Conservation (phyloP, 2,113 vertebrate species). For the Amazona vittata region DNA sequence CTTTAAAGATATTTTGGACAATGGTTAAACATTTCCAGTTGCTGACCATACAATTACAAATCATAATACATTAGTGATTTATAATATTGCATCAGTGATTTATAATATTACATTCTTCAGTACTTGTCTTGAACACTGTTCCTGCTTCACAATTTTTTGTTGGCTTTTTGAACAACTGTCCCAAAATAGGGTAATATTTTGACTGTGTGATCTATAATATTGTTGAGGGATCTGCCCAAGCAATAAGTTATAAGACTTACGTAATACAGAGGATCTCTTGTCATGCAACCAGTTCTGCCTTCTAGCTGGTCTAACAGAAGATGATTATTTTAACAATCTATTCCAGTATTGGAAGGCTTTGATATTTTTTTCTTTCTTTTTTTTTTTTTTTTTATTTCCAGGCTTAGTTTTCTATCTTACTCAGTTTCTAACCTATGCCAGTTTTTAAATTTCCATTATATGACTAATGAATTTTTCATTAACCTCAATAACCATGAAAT, state of each 20-base stretch:
- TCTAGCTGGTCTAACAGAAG: background rate
- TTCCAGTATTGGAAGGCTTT: rapidly evolving
- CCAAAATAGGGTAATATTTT: background rate
- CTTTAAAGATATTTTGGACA: background rate
- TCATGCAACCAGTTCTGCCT: background rate
- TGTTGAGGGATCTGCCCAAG: background rate
- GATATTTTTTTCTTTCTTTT: too few species aligned
- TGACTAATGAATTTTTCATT: background rate
- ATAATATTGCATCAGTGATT: background rate
- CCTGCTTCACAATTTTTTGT: background rate
- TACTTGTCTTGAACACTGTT: background rate
- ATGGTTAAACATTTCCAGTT: background rate
- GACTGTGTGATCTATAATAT: background rate
- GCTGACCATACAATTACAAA: background rate
- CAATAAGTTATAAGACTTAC: background rate
- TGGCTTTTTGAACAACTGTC: background rate
- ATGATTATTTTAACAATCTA: background rate
- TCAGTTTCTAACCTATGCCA: background rate
- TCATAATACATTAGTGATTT: background rate
- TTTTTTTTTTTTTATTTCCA: background rate
- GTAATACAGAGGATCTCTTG: background rate
- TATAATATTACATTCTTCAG: background rate
- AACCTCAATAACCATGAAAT: background rate
- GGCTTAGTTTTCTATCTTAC: background rate
- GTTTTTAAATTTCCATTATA: background rate